A percentile compares a stretch with the other conserved stretches of the same genome.
These are phyloP conservation scores for Sebastes diploproa DNA, from an alignment of 2,797 vertebrate species.

Conservation along the genomic window DNA sequence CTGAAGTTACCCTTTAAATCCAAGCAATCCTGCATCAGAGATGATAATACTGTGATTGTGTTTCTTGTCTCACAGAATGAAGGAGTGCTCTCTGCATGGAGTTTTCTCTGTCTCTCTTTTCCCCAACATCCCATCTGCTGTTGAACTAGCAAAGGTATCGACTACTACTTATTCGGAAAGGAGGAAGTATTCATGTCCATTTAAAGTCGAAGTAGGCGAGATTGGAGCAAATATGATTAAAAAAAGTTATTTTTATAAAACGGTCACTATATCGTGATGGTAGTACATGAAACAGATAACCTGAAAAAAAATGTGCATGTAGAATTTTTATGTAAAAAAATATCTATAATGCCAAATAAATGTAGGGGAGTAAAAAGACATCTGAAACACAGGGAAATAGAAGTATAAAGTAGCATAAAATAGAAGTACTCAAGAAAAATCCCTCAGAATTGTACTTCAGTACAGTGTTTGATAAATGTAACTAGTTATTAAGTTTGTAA, in stretches of 20 bases:
- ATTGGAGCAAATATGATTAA: no score
- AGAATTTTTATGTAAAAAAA: neutral
- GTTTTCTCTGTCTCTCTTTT: slow-evolving; percentile 87
- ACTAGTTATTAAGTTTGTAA: neutral
- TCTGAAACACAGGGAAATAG: neutral
- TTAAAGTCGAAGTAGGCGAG: no score
- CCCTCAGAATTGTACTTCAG: neutral
- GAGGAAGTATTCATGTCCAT: neutral
- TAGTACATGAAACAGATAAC: no score
- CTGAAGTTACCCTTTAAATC: neutral
- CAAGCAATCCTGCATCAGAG: neutral
- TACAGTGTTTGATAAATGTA: neutral
- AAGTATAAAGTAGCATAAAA: neutral
- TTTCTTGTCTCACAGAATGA: slow-evolving; percentile 82
- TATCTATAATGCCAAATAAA: neutral
- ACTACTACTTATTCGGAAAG: neutral
- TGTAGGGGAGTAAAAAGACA: neutral
- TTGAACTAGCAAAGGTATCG: slow-evolving; percentile 90
- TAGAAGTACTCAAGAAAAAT: neutral
- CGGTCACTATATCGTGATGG: accelerated
- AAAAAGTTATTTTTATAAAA: no score
- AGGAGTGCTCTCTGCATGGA: slow-evolving; percentile 87
- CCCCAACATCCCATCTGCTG: slow-evolving; percentile 86
- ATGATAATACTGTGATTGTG: neutral
- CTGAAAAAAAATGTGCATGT: no score